Conservation (phyloP, 2,797 vertebrate genomes). For the Pangasius sanitwongsei region DNA sequence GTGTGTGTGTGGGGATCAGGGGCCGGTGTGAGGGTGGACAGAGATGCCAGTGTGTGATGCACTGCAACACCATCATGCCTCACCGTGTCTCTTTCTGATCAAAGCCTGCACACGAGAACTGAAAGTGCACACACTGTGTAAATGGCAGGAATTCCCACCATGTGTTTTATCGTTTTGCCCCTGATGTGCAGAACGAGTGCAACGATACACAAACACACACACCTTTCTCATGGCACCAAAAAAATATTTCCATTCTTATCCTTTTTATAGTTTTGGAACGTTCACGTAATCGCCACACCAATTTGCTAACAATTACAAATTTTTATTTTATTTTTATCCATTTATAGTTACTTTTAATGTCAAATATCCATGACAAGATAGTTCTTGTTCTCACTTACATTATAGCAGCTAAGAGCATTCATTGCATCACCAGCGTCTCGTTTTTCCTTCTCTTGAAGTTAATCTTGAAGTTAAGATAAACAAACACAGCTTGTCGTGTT, state of each 20-base stretch:
- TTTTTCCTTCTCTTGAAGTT: neutral
- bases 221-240: neutral
- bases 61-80: conserved; percentile 36
- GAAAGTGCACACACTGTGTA: conserved; percentile 33
- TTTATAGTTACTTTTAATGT: neutral
- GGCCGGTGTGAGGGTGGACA: conserved; percentile 48
- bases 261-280: neutral
- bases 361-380: neutral
- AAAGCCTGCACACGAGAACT: conserved; percentile 42
- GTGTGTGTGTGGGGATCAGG: conserved; percentile 17
- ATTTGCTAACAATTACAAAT: neutral
- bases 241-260: neutral
- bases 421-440: neutral
- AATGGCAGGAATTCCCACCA: conserved; percentile 22
- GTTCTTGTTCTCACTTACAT: neutral
- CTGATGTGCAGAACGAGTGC: neutral
- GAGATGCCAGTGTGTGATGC: conserved; percentile 17
- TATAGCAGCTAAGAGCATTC: neutral
- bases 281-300: neutral
- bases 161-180: neutral
- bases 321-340: neutral
- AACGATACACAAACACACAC: neutral
- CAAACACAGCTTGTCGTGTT: neutral
- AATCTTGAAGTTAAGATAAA: neutral
- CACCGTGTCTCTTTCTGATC: conserved; percentile 36